Evolutionary conservation across 2,113 vertebrate species (phyloP).

Genomic region (Lampris megalopsis): DNA sequence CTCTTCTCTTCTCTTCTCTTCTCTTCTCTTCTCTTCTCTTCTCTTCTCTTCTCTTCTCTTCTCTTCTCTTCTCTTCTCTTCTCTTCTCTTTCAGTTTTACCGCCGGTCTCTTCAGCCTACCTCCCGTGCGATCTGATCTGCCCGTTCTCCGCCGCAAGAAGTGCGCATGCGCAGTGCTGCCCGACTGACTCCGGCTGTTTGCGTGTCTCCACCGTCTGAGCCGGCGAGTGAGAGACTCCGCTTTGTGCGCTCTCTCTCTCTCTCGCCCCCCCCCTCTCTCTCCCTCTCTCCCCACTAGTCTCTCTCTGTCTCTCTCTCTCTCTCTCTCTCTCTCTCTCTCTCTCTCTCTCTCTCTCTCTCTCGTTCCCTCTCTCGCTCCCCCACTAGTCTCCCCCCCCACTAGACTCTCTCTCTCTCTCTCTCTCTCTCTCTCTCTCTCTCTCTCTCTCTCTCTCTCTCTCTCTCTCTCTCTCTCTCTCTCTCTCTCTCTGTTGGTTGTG

Average conservation of each 20-base stretch:
- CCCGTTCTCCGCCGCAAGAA: too few species aligned
- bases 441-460: too few species aligned
- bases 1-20: not conserved
- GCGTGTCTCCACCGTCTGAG: too few species aligned
- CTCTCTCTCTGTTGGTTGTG: conserved; percentile 41
- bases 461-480: not conserved
- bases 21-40: not conserved
- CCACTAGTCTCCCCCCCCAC: conserved; percentile 7
- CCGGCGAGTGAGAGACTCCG: too few species aligned
- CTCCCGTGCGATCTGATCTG: too few species aligned
- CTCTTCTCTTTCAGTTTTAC: not conserved
- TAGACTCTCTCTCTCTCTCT: conserved; percentile 3
- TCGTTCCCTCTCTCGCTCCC: not conserved
- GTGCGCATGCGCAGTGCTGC: too few species aligned
- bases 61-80: not conserved
- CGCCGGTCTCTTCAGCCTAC: too few species aligned
- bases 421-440: conserved; percentile 14
- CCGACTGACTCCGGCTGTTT: too few species aligned
- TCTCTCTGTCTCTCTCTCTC: not conserved
- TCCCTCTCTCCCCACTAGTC: not conserved
- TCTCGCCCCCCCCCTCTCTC: conserved; percentile 2
- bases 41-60: conserved; percentile 23
- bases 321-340: not conserved
- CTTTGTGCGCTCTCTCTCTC: not conserved
- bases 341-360: conserved; percentile 53